Evolutionary conservation across 2,797 vertebrate species (phyloP), one percentile per base, ranked within the genome.

Genomic region (Acanthopagrus latus): DNA sequence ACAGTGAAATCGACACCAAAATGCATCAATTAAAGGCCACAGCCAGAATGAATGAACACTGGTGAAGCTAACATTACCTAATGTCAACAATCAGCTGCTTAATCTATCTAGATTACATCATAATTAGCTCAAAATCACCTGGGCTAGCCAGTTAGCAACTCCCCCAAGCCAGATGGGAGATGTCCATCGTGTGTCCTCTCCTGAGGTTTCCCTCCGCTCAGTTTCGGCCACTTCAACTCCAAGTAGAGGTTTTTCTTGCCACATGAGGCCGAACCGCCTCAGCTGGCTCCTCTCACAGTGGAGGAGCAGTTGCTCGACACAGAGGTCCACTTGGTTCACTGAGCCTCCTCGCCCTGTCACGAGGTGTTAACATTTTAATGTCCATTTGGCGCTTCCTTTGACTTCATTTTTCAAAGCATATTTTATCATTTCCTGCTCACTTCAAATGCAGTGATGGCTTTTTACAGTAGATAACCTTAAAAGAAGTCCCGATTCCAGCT

Each of bases 261-360:
- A 58, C 51, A 29, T 76, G 73, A 38, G 33, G 52, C 50, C 3
- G 5, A 64, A 29, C 62, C 27, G 23, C 64, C 66, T 71, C 65
- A 63, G 50, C 60, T 67, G 60, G 25, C 76, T 75, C 60, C 25
- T 48, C 50, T 62, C 55, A 63, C 54, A 55, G 62, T 56, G 33
- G 63, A 75, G 46, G 67, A 65, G 68, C 69, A 65, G 73, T 59
- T 14, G 50, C n/a, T 70, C 13, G 16, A 63, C 81, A 66, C 54
- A 27, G 52, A 67, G 76, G 57, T 71, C 38, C 44, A 64, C 23
- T 27, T 21, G 63, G 66, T 74, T 83, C 81, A 71, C 56, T 63
- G 60, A 83, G 50, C 41, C 57, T 75, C 48, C 38, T 63, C 67
- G 46, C 62, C 43, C 25, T 75, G 81, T 67, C 76, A 67, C 33